Base-by-base conservation (phyloP, 2,797 vertebrate genomes). In the Monodelphis domestica region DNA sequence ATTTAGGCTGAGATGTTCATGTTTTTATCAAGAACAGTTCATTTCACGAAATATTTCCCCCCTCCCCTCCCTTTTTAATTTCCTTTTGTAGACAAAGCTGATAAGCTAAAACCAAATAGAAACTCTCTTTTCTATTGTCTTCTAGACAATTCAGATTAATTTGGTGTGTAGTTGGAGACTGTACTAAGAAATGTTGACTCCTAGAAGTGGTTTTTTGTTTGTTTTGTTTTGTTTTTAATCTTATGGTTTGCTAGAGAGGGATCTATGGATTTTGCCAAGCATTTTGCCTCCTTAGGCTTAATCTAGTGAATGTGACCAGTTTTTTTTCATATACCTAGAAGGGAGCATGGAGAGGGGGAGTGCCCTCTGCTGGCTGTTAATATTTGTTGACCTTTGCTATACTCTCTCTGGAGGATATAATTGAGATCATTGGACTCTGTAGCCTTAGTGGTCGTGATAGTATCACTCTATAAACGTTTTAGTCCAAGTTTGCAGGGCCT, bases 291-390 rank as follows among this genome's bases (percentile, higher is more conserved):
- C 12, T 55, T 84, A 93, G 45, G 33, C 10, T 17, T 63, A 89
- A 12, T n/a, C 54, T n/a, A 30, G 0, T 78, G 30, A 45, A 26
- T 15, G 0, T 0, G 51, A 26, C 12, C 88, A 15, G 54, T 55
- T 91, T 54, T 51, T n/a, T 0, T 21, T 26, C 2, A 0, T 1
- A 10, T 5, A 3, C 53, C 92, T 9, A 53, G 24, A 12, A 52
- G 10, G 54, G 87, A 87, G 59, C 38, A 5, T 50, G 33, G 2
- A 0, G 90, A 53, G n/a, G 89, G 45, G 4, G 6, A 89, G 94
- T 89, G 33, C 91, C 95, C 95, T 90, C 96, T 97, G 94, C 93
- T 38, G 92, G 90, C 59, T 12, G 10, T 56, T 12, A 0, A 91
- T 30, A 1, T 89, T 90, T 57, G 29, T 54, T 7, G 9, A 50